These are phyloP conservation scores for Toxostoma redivivum DNA, from an alignment of 2,113 vertebrate species.

Conservation along the genomic window DNA sequence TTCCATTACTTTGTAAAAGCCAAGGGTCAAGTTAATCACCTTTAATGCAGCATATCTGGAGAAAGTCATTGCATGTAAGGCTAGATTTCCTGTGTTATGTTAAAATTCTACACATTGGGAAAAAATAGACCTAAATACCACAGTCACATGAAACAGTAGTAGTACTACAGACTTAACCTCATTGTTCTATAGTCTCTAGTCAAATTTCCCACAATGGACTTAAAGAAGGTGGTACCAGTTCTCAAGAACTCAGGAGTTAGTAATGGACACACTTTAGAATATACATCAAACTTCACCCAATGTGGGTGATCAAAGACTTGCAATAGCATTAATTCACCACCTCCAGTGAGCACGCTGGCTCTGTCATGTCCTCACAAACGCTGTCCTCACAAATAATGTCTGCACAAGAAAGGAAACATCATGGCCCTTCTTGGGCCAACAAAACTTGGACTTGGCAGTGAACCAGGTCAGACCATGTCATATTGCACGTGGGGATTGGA, in stretches of 20 bases:
- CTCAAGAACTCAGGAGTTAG: neutral
- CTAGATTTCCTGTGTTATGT: neutral
- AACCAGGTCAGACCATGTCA: neutral
- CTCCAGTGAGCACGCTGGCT: neutral
- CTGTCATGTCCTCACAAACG: neutral
- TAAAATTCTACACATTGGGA: neutral
- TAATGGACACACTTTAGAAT: conserved; percentile 19
- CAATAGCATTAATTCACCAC: neutral
- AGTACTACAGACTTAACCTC: conserved; percentile 18
- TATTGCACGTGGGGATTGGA: conserved; percentile 41
- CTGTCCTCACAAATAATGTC: neutral
- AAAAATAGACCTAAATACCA: neutral
- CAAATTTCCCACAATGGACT: neutral
- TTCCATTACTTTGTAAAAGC: neutral
- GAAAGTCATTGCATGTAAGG: neutral
- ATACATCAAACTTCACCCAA: conserved; percentile 58
- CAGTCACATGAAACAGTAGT: neutral
- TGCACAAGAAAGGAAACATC: neutral
- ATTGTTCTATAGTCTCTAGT: neutral
- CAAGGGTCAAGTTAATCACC: neutral
- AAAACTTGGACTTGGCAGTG: neutral
- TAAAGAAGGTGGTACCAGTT: neutral
- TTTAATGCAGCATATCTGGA: neutral
- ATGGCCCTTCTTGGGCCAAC: neutral
- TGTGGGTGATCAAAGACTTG: conserved; percentile 61